Conservation (phyloP, 2,888 invertebrate genomes). For the Pristionchus maxplancki region DNA sequence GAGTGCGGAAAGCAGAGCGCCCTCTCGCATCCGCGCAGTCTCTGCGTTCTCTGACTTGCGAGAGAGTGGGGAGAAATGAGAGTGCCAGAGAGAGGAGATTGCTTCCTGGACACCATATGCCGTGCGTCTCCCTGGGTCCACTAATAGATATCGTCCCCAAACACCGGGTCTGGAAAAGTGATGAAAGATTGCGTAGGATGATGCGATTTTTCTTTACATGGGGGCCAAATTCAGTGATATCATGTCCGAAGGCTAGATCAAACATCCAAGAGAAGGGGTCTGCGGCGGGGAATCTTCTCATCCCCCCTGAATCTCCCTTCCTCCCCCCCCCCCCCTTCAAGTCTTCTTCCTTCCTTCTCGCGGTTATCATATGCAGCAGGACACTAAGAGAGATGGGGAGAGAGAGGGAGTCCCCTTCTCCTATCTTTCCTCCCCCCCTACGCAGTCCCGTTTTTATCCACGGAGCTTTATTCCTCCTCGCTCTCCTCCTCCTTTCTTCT, state of each 20-base stretch:
- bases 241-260: not conserved
- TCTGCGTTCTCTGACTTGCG: not conserved
- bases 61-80: not conserved
- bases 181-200: not conserved
- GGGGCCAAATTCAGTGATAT: not conserved
- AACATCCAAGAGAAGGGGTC: not conserved
- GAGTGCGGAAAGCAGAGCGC: not conserved
- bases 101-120: constrained; percentile 38
- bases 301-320: not conserved
- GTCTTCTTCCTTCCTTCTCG: not conserved
- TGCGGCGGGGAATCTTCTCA: not conserved
- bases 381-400: constrained; percentile 28
- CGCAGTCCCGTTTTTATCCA: constrained; percentile 34
- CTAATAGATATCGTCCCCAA: not conserved
- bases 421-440: constrained; percentile 2
- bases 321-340: not conserved
- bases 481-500: not conserved
- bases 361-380: constrained; percentile 42
- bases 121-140: not conserved
- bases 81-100: not conserved
- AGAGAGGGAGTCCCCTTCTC: not conserved
- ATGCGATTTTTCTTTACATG: not conserved
- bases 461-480: constrained; percentile 37
- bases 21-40: not conserved
- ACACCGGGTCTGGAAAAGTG: not conserved